Base-by-base conservation (phyloP, 2,888 invertebrate species). In the Leptogaster cylindrica region DNA sequence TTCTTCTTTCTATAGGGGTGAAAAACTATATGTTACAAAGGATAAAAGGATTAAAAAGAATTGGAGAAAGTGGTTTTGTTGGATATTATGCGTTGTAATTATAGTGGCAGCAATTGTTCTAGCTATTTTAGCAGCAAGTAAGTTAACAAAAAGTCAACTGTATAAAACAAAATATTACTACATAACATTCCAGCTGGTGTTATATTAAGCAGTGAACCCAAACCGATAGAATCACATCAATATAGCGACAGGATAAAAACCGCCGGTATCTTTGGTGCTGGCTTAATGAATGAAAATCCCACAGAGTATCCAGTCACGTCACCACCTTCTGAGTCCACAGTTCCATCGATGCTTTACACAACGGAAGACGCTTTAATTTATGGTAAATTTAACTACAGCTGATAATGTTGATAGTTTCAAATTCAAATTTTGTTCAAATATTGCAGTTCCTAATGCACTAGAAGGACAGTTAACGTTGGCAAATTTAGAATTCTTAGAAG, bases 21-120 rank as follows among this genome's bases (percentile, higher is more conserved):
- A 92, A 80, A 92, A 92, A 77, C 80, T 92, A 66, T 91, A 91
- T 77, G 89, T 92, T 68, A 92, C 91, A 10, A 90, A 90, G 76
- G 91, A 91, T 79, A 91, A 91, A 77, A 84, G 90, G 64, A 87
- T 87, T 48, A 87, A 87, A 77, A 87, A 87, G 75, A 85, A 86
- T 66, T 87, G 88, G 76, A 86, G 87, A 72, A 84, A 84, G 76
- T 83, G 84, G 73, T 77, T 85, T 18, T 90, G 90, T 78, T 91
- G 91, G 89, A 85, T 87, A 25, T 82, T 89, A 65, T 86, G 89
- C 70, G 83, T 88, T 36, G 83, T 87, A 20, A 82, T 89, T 52
- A 83, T 89, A 16, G 84, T 86, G 12, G 85, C 88, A 39, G 85
- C 88, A 23, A 83, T 90, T 18, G 85, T 90, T 39, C 82, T 91